Base-by-base conservation (phyloP, 2,113 vertebrate genomes). In the Isichthys henryi region DNA sequence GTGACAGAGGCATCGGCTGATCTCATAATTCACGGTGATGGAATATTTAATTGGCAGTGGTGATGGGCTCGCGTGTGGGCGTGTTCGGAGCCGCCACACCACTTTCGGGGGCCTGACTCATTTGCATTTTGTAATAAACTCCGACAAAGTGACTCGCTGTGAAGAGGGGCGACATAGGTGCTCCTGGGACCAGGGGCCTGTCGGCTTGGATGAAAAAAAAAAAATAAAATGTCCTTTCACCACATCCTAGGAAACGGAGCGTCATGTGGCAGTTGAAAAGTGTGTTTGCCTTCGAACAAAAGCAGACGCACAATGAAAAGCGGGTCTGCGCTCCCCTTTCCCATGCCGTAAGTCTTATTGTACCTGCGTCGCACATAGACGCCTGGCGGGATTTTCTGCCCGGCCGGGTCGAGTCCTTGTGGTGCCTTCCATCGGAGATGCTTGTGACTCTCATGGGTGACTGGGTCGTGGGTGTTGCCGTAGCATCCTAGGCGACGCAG, bases 51-150 rank as follows among this genome's bases (percentile, higher is more conserved):
- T 53, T 53, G 31, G 45, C 9, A 84, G 66, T 70, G 19, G 56
- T 89, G 66, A 89, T 39, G 84, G 58, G 84, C 48, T 74, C 86
- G 27, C 35, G 45, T 86, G 27, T 13, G 46, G 83, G 89, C 46
- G 53, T 58, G n/a, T 86, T 46, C 15, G 39, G 89, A 43, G 56
- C n/a, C 15, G 53, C 46, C 5, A 15, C 50, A 4, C 7, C 19
- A 3, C 52, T 52, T 27, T 27, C 13, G 23, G 80, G 83, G 27
- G 21, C 86, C 7, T 43, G 31, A 10, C 23, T 82, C 52, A 88
- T 88, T 88, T 88, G 56, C 87, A 62, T 88, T 39, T 88, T 58
- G 52, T 56, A 50, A 31, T 88, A 80, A 70, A 88, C 88, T 50
- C 27, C n/a, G 70, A 80, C 62, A 80, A 31, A 48, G 87, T 70